Evolutionary conservation across 2,888 invertebrate genomes (phyloP), one percentile per base, ranked within the genome.

Genomic region (Stenoptilia bipunctidactyla): DNA sequence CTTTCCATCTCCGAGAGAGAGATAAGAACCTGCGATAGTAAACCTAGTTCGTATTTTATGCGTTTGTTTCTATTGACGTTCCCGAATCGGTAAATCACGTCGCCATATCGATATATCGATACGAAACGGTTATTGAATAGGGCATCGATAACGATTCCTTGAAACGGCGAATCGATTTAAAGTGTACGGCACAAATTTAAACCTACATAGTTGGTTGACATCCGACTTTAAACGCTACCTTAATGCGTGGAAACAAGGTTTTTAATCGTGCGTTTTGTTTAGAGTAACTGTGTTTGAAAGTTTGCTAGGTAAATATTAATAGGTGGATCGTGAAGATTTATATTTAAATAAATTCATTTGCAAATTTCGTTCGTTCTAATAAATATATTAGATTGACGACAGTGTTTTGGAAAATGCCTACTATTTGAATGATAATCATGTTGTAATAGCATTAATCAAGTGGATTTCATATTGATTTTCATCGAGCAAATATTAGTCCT

Each of bases 71-170:
- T 61, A 64, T 67, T 70, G 66, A 65, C 69, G 67, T 76, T 75
- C 66, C 58, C 57, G 61, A 66, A 70, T 66, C 74, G 60, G 70
- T 77, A 79, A 77, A 67, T 79, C 76, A 76, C 68, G 65, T 67
- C 69, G 65, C 71, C 64, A 72, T 74, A 75, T 74, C 74, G 68
- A 72, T 75, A 74, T 76, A 74, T 67, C 71, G 73, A 67, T 72
- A 62, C 64, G 57, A 55, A 70, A 73, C 69, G 66, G 66, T 74
- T 75, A 73, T 73, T 67, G 74, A 72, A 69, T 66, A 64, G 63
- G 56, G 57, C 59, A 66, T 61, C 64, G 71, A 66, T 69, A 71
- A 61, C 64, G 66, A 68, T 69, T 58, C 53, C 47, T 39, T 45
- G 50, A 49, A 51, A 47, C 50, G 46, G 45, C 60, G 63, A 61